Percentiles rank a stretch among this genome's conserved stretches.
Conservation (phyloP, 2,888 invertebrate species). For the Acrocera orbiculus region DNA sequence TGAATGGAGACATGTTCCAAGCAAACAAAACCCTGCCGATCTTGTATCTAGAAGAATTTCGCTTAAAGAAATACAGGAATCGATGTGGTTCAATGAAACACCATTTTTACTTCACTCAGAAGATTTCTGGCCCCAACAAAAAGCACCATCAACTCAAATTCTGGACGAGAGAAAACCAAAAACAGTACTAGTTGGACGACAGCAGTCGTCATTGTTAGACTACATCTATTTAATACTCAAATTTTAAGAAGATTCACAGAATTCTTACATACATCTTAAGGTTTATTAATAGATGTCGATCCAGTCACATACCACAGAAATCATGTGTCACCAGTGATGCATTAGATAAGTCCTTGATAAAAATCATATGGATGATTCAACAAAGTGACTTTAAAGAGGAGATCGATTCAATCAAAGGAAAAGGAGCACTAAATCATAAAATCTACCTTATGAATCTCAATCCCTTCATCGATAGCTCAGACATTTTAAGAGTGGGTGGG, state of each 20-base stretch:
- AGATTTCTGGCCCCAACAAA: background rate
- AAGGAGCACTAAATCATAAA: background rate
- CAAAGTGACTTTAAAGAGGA: background rate
- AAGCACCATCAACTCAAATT: background rate
- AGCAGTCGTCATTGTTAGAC: background rate
- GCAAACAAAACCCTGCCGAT: constrained; percentile 13
- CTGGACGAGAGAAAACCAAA: background rate
- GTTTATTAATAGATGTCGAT: background rate
- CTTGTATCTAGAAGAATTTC: constrained; percentile 9
- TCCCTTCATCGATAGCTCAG: background rate
- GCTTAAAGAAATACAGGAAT: background rate
- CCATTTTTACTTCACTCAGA: background rate
- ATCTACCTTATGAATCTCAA: background rate
- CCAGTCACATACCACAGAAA: no score
- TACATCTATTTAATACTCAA: background rate
- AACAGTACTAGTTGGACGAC: background rate
- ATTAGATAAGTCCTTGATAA: no score
- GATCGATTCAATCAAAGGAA: background rate
- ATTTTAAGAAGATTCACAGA: background rate
- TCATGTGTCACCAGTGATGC: no score
- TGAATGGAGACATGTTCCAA: constrained; percentile 10
- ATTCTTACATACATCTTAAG: background rate
- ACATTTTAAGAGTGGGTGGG: background rate
- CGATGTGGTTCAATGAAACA: background rate
- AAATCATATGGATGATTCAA: background rate